Evolutionary conservation across 2,888 invertebrate genomes (phyloP).

Genomic region (Phortica okadai): DNA sequence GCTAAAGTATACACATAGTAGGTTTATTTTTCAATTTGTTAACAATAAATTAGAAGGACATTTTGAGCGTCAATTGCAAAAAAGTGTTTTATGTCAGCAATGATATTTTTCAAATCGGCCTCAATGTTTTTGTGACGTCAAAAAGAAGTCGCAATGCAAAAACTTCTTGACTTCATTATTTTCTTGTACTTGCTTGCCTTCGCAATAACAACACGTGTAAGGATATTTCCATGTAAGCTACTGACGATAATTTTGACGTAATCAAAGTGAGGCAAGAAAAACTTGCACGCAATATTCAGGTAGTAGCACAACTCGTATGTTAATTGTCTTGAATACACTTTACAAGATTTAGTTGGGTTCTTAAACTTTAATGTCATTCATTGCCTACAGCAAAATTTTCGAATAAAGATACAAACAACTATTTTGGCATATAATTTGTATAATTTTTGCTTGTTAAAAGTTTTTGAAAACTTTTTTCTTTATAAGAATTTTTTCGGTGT

Average conservation of each 20-base stretch:
- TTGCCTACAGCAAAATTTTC: too few relatives aligned
- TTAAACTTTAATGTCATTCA: too few relatives aligned
- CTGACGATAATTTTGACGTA: conserved; percentile 10
- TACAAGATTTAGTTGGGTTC: neutral
- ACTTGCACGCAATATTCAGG: conserved; percentile 51
- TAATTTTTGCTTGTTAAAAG: too few relatives aligned
- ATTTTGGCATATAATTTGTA: too few relatives aligned
- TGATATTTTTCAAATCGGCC: neutral
- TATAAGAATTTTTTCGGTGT: neutral
- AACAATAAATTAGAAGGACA: neutral
- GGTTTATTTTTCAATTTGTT: neutral
- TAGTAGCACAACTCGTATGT: neutral
- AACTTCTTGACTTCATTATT: conserved; percentile 3
- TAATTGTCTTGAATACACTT: neutral
- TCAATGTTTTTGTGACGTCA: neutral
- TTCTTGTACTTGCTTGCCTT: neutral
- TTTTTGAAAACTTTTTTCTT: too few relatives aligned
- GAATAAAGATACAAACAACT: too few relatives aligned
- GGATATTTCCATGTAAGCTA: neutral
- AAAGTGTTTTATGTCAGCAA: neutral
- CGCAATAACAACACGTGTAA: neutral
- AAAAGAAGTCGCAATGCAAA: neutral
- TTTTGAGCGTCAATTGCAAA: neutral
- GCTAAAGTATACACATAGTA: neutral
- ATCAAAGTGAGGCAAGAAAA: conserved; percentile 43